Percentiles rank a stretch among this genome's conserved stretches.
Conservation (phyloP, 2,113 vertebrate species). For the Pygoscelis adeliae region DNA sequence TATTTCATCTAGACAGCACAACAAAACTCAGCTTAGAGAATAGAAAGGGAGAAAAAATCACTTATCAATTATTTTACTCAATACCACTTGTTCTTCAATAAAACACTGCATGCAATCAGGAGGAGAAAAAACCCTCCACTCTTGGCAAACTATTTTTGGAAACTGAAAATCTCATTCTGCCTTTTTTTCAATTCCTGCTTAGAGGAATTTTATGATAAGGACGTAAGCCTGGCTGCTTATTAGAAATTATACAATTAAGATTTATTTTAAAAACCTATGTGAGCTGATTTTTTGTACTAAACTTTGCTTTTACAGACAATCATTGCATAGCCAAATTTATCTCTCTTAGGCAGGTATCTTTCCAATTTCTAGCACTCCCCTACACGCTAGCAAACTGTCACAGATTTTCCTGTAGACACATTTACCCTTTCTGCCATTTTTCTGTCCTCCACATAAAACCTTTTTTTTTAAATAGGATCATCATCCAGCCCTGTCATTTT, state of each 20-base stretch:
- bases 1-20: conserved; percentile 57
- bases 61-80: conserved; percentile 57
- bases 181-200: conserved; percentile 19
- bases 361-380: not conserved
- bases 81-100: conserved; percentile 31
- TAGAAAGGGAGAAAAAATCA: conserved; percentile 30
- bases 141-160: conserved; percentile 49
- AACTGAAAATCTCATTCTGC: conserved; percentile 42
- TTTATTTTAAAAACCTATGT: not conserved
- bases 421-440: not conserved
- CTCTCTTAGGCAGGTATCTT: not conserved
- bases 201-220: conserved; percentile 43
- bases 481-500: not conserved
- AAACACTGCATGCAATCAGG: conserved; percentile 48
- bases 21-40: conserved; percentile 34
- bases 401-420: not conserved
- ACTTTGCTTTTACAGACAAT: conserved; percentile 1
- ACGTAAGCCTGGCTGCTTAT: conserved; percentile 21
- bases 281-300: not conserved
- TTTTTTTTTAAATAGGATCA: not conserved
- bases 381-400: not conserved
- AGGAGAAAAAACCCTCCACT: not conserved
- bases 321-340: not conserved
- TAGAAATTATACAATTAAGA: conserved; percentile 36
- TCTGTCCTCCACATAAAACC: not conserved